A percentile compares a stretch with the other conserved stretches of the same genome.
These are phyloP conservation scores for Ammospiza nelsoni DNA, from an alignment of 2,113 vertebrate species.

Conservation along the genomic window DNA sequence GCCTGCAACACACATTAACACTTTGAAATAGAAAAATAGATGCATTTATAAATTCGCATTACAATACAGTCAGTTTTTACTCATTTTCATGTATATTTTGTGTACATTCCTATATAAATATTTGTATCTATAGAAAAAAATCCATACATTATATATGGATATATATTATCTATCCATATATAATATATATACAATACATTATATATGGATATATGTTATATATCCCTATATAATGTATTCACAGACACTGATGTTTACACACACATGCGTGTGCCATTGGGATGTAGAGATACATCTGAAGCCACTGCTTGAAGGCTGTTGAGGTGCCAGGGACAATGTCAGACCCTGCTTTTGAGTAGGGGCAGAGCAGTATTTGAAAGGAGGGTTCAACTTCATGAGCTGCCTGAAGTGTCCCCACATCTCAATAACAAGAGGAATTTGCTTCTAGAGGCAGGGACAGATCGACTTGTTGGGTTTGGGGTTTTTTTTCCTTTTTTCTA, in stretches of 20 bases:
- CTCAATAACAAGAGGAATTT: not conserved
- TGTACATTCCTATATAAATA: not conserved
- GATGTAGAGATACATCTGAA: not conserved
- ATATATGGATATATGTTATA: not conserved
- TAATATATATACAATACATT: not conserved
- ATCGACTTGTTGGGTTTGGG: too few species aligned
- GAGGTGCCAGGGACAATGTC: not conserved
- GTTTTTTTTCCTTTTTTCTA: not conserved
- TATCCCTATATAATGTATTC: not conserved
- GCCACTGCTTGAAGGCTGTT: not conserved
- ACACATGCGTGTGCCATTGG: fast-evolving
- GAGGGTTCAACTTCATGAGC: not conserved
- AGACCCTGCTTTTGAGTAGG: not conserved
- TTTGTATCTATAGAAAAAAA: not conserved
- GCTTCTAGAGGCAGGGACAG: not conserved
- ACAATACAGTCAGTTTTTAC: not conserved
- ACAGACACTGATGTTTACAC: not conserved
- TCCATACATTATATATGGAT: not conserved
- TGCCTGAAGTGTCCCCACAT: not conserved
- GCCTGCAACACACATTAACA: not conserved
- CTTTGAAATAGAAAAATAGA: not conserved
- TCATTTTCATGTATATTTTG: not conserved
- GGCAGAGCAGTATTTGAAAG: not conserved
- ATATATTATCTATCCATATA: not conserved
- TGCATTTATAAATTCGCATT: not conserved